These are phyloP conservation scores for Mesoclemmys tuberculata DNA, from an alignment of 2,113 vertebrate genomes.

Conservation along the genomic window DNA sequence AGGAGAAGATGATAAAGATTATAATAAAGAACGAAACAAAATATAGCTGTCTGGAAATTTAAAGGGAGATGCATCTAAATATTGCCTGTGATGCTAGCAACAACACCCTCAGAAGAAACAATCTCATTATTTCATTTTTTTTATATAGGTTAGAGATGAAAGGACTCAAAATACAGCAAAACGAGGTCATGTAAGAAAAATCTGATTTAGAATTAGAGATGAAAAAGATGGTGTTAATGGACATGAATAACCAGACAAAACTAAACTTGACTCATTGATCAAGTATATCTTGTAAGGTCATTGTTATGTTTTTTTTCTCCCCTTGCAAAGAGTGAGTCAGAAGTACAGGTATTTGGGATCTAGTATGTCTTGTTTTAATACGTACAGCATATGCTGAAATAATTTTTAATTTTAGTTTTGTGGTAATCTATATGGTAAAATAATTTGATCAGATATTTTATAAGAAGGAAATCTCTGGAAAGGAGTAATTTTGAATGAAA, in stretches of 20 bases:
- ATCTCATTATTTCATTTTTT: background rate
- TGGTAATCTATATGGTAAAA: background rate
- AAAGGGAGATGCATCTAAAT: background rate
- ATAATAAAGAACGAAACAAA: background rate
- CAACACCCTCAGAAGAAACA: background rate
- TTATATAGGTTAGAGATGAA: background rate
- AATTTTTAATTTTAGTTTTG: background rate
- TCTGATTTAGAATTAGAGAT: background rate
- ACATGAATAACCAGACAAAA: background rate
- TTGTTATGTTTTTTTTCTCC: background rate
- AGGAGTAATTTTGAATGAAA: background rate
- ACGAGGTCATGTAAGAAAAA: background rate
- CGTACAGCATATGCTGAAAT: background rate
- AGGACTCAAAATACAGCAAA: accelerated
- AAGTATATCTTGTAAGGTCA: background rate
- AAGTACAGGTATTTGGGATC: background rate
- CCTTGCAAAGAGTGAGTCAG: background rate
- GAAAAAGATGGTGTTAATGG: background rate
- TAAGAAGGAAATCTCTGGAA: background rate
- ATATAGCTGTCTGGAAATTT: background rate
- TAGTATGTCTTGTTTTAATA: background rate
- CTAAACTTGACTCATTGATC: background rate
- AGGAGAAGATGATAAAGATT: background rate
- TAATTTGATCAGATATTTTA: background rate
- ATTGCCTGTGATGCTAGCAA: background rate